Evolutionary conservation across 2,797 vertebrate species (phyloP).

Genomic region (Trichosurus vulpecula): DNA sequence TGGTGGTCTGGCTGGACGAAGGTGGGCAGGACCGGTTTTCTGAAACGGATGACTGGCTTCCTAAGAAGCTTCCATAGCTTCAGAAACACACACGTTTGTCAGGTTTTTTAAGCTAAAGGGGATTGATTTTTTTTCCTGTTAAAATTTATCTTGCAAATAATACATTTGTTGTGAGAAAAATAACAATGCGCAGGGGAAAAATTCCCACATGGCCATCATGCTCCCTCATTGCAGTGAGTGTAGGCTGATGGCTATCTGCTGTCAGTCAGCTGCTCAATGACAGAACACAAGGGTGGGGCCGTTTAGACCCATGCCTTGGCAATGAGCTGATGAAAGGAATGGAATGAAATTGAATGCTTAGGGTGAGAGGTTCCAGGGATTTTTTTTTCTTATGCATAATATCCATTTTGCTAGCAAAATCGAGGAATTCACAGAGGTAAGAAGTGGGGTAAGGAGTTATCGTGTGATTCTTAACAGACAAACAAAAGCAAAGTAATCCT

Average conservation of each 20-base stretch:
- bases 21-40: not conserved
- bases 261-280: slow-evolving; percentile 38
- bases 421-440: slow-evolving; percentile 31
- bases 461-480: slow-evolving; percentile 30
- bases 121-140: slow-evolving; percentile 74
- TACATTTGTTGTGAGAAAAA: slow-evolving; percentile 72
- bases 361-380: slow-evolving; percentile 11
- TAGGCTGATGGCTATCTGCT: slow-evolving; percentile 51
- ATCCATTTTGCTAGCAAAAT: slow-evolving; percentile 38
- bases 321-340: slow-evolving; percentile 35
- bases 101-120: slow-evolving; percentile 58
- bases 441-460: slow-evolving; percentile 7
- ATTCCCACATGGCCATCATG: slow-evolving; percentile 46
- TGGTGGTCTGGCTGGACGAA: not conserved
- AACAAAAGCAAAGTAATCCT: not conserved
- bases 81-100: slow-evolving; percentile 38
- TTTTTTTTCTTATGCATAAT: not conserved
- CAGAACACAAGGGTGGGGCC: not conserved
- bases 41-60: not conserved
- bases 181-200: slow-evolving; percentile 65
- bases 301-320: slow-evolving; percentile 35
- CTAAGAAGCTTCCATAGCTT: slow-evolving; percentile 39
- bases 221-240: slow-evolving; percentile 47
- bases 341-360: slow-evolving; percentile 15
- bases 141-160: slow-evolving; percentile 78